phyloP scores from a whole-genome alignment of 2,797 vertebrate species.

The Alauda arvensis region DNA sequence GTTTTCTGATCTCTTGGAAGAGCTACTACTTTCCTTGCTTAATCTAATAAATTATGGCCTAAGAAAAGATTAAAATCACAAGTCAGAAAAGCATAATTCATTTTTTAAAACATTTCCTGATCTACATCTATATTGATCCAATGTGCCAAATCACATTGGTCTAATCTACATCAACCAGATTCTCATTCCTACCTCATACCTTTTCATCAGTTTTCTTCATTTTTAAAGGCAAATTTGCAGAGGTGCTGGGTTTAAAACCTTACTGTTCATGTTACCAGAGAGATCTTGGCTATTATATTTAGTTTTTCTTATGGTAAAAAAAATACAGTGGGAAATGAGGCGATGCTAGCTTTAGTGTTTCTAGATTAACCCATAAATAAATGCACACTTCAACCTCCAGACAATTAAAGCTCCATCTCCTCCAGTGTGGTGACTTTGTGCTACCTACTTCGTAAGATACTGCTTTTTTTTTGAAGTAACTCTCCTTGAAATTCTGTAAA shows the following conservation, averaged over 20 bases:
- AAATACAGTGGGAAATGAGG: not conserved
- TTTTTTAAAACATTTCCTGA: not conserved
- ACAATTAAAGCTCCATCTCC: not conserved
- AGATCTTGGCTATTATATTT: not conserved
- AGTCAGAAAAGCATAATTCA: not conserved
- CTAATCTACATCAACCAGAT: not conserved
- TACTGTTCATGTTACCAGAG: not conserved
- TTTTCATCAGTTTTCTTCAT: not conserved
- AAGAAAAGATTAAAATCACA: not conserved
- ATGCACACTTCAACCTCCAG: not conserved
- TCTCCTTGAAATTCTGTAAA: not conserved
- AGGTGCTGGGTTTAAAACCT: not conserved
- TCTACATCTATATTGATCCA: not conserved
- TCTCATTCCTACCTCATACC: not conserved
- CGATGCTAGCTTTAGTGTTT: not conserved
- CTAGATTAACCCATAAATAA: not conserved
- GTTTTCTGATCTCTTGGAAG: not conserved
- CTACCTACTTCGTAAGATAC: not conserved
- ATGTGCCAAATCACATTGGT: not conserved
- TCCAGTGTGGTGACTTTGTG: not conserved
- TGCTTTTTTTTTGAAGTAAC: not conserved
- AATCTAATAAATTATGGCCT: not conserved
- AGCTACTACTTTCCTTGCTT: not conserved
- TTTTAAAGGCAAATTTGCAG: not conserved
- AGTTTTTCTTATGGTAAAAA: not conserved